Base-by-base conservation (phyloP, 2,888 invertebrate species). In the Brachyptera putata region DNA sequence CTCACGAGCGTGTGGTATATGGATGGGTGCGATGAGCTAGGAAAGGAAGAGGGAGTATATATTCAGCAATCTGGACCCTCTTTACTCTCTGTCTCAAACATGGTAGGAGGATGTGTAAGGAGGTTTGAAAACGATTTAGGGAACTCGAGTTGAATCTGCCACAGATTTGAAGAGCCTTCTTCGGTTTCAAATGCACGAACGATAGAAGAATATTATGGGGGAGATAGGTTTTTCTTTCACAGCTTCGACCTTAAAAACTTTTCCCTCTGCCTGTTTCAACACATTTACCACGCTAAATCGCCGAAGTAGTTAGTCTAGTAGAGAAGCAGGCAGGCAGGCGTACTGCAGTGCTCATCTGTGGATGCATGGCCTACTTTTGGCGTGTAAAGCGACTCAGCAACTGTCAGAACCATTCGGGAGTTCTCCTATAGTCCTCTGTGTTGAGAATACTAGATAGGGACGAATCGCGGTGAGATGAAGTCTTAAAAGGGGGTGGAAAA, bases 51-150 rank as follows among this genome's bases (percentile, higher is more conserved):
- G 46, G 46, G 46, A 21, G 46, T 46, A 24, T 46, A 46, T 46
- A 46, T 22, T 21, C 46, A 11, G 5, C 46, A 46, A 46, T 46
- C 46, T 46, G 46, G 46, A 46, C 46, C 3, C 46, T 46, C 18
- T 46, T 24, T 24, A n/a, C 3, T 4, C n/a, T 22, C 24, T 22
- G 4, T 24, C 24, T 4, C 22, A 13, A 24, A 24, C 46, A 16
- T 46, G n/a, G 21, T 46, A 46, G n/a, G 16, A 22, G 22, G 46
- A 46, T n/a, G 24, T n/a, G 22, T 21, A 3, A n/a, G 46, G 46
- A 21, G 21, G 30, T 30, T 7, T 11, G 30, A 30, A 30, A 11
- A 7, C 30, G 30, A 30, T 30, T 30, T 30, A 30, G 7, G 30
- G 11, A 30, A 30, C 30, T 30, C 30, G 30, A 30, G 30, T 30